These are phyloP conservation scores for Polia nebulosa DNA, from an alignment of 2,888 invertebrate genomes.

Conservation along the genomic window DNA sequence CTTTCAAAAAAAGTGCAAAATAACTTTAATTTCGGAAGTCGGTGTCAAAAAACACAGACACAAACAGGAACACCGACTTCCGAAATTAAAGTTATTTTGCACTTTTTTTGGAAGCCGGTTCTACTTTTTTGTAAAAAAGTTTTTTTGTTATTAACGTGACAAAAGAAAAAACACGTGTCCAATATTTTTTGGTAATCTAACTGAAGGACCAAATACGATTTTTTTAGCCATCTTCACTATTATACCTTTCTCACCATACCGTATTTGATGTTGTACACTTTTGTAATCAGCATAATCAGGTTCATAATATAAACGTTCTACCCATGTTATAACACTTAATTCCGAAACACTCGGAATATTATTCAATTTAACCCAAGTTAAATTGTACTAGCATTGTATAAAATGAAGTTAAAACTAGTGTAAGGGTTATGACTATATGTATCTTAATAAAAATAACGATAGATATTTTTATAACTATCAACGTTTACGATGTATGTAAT, in stretches of 20 bases:
- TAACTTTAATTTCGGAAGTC: too few species aligned
- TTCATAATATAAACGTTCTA: constrained; percentile 30
- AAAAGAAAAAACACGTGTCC: too few species aligned
- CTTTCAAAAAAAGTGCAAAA: too few species aligned
- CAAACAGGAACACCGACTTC: too few species aligned
- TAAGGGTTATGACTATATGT: constrained; percentile 60
- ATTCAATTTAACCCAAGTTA: constrained; percentile 32
- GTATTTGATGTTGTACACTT: constrained; percentile 30
- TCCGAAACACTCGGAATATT: background rate
- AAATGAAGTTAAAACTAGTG: constrained; percentile 58
- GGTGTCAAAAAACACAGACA: too few species aligned
- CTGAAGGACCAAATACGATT: too few species aligned
- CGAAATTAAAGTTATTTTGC: too few species aligned
- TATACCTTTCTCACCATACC: constrained; percentile 6
- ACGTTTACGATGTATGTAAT: constrained; percentile 66
- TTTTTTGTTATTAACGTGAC: too few species aligned
- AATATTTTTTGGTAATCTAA: too few species aligned
- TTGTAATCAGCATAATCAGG: constrained; percentile 32
- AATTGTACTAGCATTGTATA: constrained; percentile 57
- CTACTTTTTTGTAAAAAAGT: too few species aligned
- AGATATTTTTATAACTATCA: constrained; percentile 67
- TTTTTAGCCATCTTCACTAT: too few species aligned
- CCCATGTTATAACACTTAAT: background rate
- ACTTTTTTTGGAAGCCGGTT: too few species aligned
- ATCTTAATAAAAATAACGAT: constrained; percentile 64